Percentiles rank a stretch among this genome's conserved stretches.
Conservation (phyloP, 2,797 vertebrate genomes). For the Furcifer pardalis region DNA sequence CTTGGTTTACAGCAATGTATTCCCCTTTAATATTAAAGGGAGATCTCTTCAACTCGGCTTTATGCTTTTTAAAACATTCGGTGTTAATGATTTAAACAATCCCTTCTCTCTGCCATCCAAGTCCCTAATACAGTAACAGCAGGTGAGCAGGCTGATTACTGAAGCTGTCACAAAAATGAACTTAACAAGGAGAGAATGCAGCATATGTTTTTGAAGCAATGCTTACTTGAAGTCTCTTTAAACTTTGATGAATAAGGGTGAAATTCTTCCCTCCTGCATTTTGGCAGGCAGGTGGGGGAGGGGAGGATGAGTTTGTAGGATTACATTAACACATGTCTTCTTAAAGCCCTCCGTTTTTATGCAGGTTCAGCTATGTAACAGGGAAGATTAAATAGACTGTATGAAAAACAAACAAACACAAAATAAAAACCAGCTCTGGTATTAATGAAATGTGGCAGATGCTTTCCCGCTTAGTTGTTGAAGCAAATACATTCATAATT, state of each 20-base stretch:
- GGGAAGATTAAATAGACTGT: constrained; percentile 30
- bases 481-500: constrained; percentile 55
- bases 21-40: no score
- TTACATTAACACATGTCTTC: neutral
- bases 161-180: neutral
- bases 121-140: neutral
- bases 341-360: neutral
- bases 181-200: neutral
- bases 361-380: accelerated
- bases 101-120: neutral
- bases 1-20: no score
- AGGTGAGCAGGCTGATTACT: constrained; percentile 19
- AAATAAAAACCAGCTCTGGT: neutral
- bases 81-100: neutral
- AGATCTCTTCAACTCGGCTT: no score
- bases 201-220: neutral
- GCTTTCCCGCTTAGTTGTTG: constrained; percentile 59
- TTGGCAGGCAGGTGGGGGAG: neutral
- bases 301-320: neutral
- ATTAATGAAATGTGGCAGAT: constrained; percentile 59
- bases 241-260: constrained; percentile 19
- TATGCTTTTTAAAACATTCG: neutral
- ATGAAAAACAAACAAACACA: neutral
- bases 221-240: neutral
- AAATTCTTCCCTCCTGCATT: neutral